Percentiles rank a stretch among this genome's conserved stretches.
phyloP scores from a whole-genome alignment of 1,140 invertebrate species.

The Branchinecta lynchi region DNA sequence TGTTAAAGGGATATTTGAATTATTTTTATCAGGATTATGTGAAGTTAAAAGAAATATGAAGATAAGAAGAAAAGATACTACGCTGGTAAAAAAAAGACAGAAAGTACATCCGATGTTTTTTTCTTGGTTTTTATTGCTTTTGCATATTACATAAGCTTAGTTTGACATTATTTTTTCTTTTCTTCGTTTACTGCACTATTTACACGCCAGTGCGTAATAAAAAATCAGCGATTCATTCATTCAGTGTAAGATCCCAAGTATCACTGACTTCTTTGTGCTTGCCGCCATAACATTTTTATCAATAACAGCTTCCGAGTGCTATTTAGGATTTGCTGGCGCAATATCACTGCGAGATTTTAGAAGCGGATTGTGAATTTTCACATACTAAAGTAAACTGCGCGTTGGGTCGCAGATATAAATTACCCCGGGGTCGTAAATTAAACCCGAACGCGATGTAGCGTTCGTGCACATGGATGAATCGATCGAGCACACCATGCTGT shows the following conservation, averaged over 20 bases:
- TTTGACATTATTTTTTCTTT: too few species aligned
- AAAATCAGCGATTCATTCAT: not conserved
- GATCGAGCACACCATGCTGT: not conserved
- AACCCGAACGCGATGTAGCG: not conserved
- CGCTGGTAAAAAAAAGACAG: too few species aligned
- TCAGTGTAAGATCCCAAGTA: not conserved
- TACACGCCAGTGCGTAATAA: not conserved
- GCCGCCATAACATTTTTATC: not conserved
- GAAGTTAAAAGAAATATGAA: too few species aligned
- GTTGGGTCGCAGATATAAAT: conserved; percentile 3
- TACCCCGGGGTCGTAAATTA: not conserved
- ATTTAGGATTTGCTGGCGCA: not conserved
- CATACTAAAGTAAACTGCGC: not conserved
- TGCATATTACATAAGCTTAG: too few species aligned
- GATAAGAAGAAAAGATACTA: too few species aligned
- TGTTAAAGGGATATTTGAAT: too few species aligned
- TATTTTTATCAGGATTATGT: too few species aligned
- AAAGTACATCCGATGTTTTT: too few species aligned
- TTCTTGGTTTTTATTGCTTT: too few species aligned
- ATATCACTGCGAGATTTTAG: not conserved
- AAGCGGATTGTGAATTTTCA: not conserved
- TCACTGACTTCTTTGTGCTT: not conserved
- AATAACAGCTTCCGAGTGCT: not conserved
- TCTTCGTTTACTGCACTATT: not conserved
- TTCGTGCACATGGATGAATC: not conserved